phyloP scores from a whole-genome alignment of 2,888 invertebrate genomes.

The Steinernema hermaphroditum region DNA sequence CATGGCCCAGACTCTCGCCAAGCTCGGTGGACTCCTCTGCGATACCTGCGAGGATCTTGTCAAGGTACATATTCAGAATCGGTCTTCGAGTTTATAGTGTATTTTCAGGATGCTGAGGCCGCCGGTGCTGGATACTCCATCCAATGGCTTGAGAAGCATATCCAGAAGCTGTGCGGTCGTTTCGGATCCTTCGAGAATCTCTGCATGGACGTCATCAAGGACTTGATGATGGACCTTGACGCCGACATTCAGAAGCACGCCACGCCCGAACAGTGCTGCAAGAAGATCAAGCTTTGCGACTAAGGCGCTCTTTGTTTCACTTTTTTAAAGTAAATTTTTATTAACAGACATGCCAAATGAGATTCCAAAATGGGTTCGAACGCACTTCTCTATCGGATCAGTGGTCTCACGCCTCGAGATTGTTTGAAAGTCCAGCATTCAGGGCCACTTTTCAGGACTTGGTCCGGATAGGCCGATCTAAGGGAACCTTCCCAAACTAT shows the following conservation, averaged over 20 bases:
- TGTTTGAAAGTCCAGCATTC: too few relatives aligned
- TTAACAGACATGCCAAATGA: too few relatives aligned
- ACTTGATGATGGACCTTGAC: neutral
- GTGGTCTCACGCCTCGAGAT: too few relatives aligned
- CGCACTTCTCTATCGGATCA: too few relatives aligned
- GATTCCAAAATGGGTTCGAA: too few relatives aligned
- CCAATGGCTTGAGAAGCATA: neutral
- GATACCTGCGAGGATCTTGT: neutral
- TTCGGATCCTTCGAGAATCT: neutral
- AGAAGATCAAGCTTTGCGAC: too few relatives aligned
- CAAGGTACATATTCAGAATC: neutral
- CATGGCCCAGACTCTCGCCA: neutral
- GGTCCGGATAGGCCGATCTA: too few relatives aligned
- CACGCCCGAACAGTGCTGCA: neutral
- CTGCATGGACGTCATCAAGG: neutral
- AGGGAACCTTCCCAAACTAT: too few relatives aligned
- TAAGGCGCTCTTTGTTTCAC: too few relatives aligned
- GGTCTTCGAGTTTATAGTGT: neutral
- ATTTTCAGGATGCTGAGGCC: neutral
- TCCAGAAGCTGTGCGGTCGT: neutral
- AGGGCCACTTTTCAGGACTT: too few relatives aligned
- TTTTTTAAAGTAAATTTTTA: too few relatives aligned
- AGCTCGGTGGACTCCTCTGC: neutral
- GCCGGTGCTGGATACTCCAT: neutral
- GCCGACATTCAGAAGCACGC: neutral